A percentile compares a stretch with the other conserved stretches of the same genome.
These are phyloP conservation scores for Sarcoramphus papa DNA, from an alignment of 2,797 vertebrate genomes.

Conservation along the genomic window DNA sequence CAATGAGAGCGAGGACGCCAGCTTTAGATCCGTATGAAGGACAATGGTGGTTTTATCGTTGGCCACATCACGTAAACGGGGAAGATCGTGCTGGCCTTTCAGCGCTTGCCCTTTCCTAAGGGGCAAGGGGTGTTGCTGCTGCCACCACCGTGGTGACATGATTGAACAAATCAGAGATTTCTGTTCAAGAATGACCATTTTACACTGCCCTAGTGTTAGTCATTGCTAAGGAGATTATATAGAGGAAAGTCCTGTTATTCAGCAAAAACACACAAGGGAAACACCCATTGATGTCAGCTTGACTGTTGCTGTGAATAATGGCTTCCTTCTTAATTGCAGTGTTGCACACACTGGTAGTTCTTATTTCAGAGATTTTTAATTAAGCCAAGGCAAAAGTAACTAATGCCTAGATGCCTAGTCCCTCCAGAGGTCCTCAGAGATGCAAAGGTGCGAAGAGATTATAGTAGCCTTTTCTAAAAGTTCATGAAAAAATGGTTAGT, in stretches of 20 bases:
- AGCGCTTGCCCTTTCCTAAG: neutral
- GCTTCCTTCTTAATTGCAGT: constrained; percentile 33
- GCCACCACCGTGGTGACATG: rapidly evolving
- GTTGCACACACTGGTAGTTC: constrained; percentile 1
- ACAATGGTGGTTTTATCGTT: rapidly evolving
- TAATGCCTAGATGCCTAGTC: constrained; percentile 70
- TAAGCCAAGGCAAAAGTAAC: constrained; percentile 21
- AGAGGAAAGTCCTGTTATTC: constrained; percentile 33
- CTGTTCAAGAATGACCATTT: neutral
- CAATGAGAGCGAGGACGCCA: neutral
- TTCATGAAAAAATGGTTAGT: neutral
- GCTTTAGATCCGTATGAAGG: neutral
- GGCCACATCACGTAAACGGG: rapidly evolving
- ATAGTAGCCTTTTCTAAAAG: neutral
- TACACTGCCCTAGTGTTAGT: neutral
- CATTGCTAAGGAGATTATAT: constrained; percentile 46
- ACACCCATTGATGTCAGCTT: constrained; percentile 54
- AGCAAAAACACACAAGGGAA: constrained; percentile 1
- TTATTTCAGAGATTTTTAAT: constrained; percentile 48
- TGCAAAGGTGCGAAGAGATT: neutral
- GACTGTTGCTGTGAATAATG: constrained; percentile 31
- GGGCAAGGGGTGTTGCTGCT: neutral
- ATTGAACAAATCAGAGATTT: neutral
- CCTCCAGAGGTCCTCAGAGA: constrained; percentile 41
- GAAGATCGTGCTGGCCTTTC: neutral